Evolutionary conservation across 2,113 vertebrate species (phyloP), one percentile per base, ranked within the genome.

Genomic region (Apus apus): DNA sequence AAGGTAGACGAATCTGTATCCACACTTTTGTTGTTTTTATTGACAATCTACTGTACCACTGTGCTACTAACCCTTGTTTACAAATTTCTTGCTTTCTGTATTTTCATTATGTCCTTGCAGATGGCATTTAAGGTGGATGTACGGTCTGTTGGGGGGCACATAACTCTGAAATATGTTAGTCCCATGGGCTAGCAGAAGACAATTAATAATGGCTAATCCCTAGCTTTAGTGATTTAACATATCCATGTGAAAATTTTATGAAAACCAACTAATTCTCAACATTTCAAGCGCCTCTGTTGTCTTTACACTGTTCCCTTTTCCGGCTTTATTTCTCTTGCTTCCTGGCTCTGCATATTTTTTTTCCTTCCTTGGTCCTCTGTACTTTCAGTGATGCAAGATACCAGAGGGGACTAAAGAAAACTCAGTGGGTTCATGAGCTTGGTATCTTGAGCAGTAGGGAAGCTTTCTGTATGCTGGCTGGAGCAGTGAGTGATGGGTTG

Each of bases 31-130:
- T 98, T 96, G 95, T 88, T 98, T 97, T 97, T 92, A 96, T 92
- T 97, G 97, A 97, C 97, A 98, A 97, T 98, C 97, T 98, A 96
- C 97, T 97, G 96, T 97, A 96, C 94, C 96, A 97, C 98, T 98
- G 97, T 97, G 97, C 97, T 98, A 97, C 97, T 98, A 98, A 98
- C 96, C 96, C 96, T 97, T 97, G 96, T 98, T 98, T 98, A 98
- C 97, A 97, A 83, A 96, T 76, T 62, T 98, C 94, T 97, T 95
- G 88, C 92, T 90, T 96, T 96, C 89, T 95, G 96, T 90, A 91
- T 85, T 97, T 97, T 93, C 96, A 93, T 96, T 86, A 93, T 95
- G 85, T 97, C 95, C 90, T 89, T 96, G 93, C 58, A 61, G n/a
- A 95, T 97, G 93, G 85, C 97, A 97, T 96, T 94, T 96, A 97